Percentiles rank a stretch among this genome's conserved stretches.
Evolutionary conservation across 2,888 invertebrate species (phyloP).

Genomic region (Scaeva pyrastri): DNA sequence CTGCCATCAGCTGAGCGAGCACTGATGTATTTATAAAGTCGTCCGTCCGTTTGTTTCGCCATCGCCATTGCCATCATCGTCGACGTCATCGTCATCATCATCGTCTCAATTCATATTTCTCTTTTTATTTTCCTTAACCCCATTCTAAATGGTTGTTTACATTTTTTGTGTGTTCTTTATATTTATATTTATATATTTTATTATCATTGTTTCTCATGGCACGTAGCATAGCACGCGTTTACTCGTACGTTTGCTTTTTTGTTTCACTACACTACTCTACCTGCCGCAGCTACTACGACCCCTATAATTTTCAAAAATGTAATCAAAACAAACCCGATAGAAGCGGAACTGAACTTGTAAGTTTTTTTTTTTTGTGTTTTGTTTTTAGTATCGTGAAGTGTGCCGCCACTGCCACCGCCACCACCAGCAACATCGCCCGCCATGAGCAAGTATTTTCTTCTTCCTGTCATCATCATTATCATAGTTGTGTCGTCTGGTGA

Average conservation of each 20-base stretch:
- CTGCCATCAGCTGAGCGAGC: slow-evolving; percentile 61
- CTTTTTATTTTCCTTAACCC: slow-evolving; percentile 66
- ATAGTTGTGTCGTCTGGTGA: slow-evolving; percentile 42
- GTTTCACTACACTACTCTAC: slow-evolving; percentile 49
- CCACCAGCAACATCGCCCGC: not conserved
- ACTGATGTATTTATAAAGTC: slow-evolving; percentile 58
- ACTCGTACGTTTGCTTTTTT: slow-evolving; percentile 25
- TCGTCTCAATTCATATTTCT: slow-evolving; percentile 66
- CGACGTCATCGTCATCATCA: not conserved
- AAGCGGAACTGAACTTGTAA: slow-evolving; percentile 49
- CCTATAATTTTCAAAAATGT: slow-evolving; percentile 72
- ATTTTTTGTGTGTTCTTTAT: slow-evolving; percentile 43
- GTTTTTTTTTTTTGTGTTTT: slow-evolving; percentile 2
- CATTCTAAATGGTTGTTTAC: slow-evolving; percentile 60
- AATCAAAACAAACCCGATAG: slow-evolving; percentile 73
- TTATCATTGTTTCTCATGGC: slow-evolving; percentile 54
- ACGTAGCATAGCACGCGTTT: slow-evolving; percentile 61
- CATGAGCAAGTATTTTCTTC: slow-evolving; percentile 48
- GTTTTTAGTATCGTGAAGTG: slow-evolving; percentile 49
- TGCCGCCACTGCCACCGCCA: slow-evolving; percentile 19
- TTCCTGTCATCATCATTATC: slow-evolving; percentile 48
- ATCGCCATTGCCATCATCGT: not conserved
- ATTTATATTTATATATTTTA: slow-evolving; percentile 16
- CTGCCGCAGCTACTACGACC: slow-evolving; percentile 61
- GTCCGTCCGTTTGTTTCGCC: slow-evolving; percentile 19